These are phyloP conservation scores for Hydractinia symbiolongicarpus DNA, from an alignment of 30 jellyfish, hydroid and myxozoan genomes.

Conservation along the genomic window DNA sequence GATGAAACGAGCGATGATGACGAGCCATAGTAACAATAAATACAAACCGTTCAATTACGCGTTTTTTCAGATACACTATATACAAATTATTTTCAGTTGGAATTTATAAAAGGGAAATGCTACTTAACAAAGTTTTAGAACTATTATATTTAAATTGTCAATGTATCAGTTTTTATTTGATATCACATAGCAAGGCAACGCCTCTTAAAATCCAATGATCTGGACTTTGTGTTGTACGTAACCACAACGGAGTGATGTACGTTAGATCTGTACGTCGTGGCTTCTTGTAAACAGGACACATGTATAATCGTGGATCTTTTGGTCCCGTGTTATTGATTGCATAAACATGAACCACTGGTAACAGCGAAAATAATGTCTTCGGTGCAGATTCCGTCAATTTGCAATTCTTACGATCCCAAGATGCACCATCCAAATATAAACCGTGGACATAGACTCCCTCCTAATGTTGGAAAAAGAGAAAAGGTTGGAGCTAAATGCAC, in stretches of 20 bases:
- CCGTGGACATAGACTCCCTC: conserved; percentile 98
- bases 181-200: conserved; percentile 92
- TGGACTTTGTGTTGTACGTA: conserved; percentile 77
- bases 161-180: conserved; percentile 36
- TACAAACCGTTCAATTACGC: no score
- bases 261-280: conserved; percentile 95
- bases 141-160: neutral
- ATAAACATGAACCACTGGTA: conserved; percentile 87
- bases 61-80: no score
- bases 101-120: no score
- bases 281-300: conserved; percentile 91
- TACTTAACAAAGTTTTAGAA: no score
- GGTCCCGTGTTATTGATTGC: conserved; percentile 90
- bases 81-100: no score
- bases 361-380: conserved; percentile 48
- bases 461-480: conserved; percentile 20
- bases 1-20: no score
- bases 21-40: no score
- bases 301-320: conserved; percentile 81
- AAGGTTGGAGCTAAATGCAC: neutral
- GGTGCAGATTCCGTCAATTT: conserved; percentile 76
- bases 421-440: conserved; percentile 85
- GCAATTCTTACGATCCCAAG: conserved; percentile 95
- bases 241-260: conserved; percentile 77
- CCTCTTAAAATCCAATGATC: conserved; percentile 96